A percentile compares a stretch with the other conserved stretches of the same genome.
These are phyloP conservation scores for Sparus aurata DNA, from an alignment of 2,797 vertebrate species.

Conservation along the genomic window DNA sequence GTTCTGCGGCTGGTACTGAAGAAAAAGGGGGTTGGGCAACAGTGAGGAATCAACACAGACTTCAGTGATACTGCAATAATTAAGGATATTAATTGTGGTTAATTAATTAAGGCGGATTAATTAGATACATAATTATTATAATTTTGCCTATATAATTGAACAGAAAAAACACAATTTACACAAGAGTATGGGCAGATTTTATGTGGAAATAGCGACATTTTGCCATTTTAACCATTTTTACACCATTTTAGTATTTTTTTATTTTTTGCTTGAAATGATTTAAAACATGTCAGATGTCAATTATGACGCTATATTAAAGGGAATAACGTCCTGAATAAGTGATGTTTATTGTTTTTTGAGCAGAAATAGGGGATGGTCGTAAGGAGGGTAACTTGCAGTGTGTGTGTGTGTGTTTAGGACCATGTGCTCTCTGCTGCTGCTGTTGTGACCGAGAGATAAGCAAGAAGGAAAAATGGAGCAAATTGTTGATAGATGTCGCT, in stretches of 20 bases:
- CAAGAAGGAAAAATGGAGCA: constrained; percentile 54
- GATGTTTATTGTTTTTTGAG: constrained; percentile 13
- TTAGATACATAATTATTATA: constrained; percentile 43
- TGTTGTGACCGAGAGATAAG: constrained; percentile 1
- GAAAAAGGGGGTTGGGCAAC: constrained; percentile 56
- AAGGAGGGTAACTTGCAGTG: constrained; percentile 7
- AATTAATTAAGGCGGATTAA: constrained; percentile 69
- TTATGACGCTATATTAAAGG: not conserved
- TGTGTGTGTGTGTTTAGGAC: constrained; percentile 5
- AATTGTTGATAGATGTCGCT: constrained; percentile 59
- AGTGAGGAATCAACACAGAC: constrained; percentile 38
- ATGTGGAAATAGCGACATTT: not conserved
- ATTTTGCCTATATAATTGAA: constrained; percentile 17
- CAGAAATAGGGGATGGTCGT: constrained; percentile 11
- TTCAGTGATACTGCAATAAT: constrained; percentile 65
- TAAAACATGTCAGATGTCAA: not conserved
- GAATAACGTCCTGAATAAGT: not conserved
- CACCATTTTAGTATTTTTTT: not conserved
- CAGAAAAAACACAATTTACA: not conserved
- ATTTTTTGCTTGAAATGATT: not conserved
- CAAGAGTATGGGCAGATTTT: not conserved
- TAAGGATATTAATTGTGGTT: constrained; percentile 67
- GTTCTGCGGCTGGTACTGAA: constrained; percentile 6
- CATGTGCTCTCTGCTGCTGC: constrained; percentile 14
- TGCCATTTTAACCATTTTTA: constrained; percentile 21